phyloP scores from a whole-genome alignment of 2,113 vertebrate species.

The Nipponia nippon region DNA sequence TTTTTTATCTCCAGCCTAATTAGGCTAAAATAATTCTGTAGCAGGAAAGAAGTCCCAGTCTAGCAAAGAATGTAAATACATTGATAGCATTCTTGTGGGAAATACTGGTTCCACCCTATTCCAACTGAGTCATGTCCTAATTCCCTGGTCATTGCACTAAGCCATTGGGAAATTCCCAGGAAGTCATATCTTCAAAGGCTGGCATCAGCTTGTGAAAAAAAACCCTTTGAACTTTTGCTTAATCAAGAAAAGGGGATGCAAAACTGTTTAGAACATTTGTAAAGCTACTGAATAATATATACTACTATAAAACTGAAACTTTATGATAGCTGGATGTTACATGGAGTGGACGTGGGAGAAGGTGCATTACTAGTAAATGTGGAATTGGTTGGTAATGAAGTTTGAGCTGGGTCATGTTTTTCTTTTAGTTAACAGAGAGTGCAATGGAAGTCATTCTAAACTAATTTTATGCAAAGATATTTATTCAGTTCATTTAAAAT shows the following conservation, averaged over 20 bases:
- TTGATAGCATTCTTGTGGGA: not conserved
- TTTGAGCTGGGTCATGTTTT: not conserved
- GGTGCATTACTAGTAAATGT: not conserved
- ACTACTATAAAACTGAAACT: not conserved
- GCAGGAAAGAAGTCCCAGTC: not conserved
- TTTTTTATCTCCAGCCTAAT: not conserved
- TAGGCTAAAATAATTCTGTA: not conserved
- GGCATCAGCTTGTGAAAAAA: not conserved
- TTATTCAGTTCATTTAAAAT: not conserved
- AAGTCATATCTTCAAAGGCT: not conserved
- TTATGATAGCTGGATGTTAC: not conserved
- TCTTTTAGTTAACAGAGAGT: not conserved
- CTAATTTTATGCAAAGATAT: not conserved
- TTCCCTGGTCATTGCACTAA: not conserved
- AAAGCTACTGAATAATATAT: not conserved
- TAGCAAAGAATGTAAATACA: not conserved
- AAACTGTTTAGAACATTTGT: not conserved
- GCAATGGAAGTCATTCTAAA: not conserved
- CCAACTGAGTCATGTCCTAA: not conserved
- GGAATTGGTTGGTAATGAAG: not conserved
- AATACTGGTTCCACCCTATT: not conserved
- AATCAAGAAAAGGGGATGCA: not conserved
- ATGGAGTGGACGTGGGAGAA: not conserved
- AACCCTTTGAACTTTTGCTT: not conserved
- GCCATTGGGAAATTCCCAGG: not conserved